Base-by-base conservation (phyloP, 2,113 vertebrate genomes). In the Brachyhypopomus occidentalis region DNA sequence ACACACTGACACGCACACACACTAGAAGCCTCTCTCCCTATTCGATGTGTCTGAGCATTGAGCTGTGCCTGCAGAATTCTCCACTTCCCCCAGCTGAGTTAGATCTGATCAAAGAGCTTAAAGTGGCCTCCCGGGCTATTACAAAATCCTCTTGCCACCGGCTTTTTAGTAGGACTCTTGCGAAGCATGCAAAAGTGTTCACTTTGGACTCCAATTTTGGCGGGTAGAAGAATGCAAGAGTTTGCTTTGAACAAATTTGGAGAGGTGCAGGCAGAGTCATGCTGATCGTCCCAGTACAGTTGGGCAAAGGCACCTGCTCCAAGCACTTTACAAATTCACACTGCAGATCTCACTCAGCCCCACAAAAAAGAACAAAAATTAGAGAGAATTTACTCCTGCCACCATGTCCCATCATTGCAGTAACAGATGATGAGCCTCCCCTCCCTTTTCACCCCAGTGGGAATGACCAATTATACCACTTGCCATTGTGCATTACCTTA, bases 391-490 rank as follows among this genome's bases (percentile, higher is more conserved):
- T 69, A 78, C 23, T 78, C 19, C 66, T 41, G n/a, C 23, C 60
- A 16, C 67, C 25, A 2, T 16, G 20, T 5, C 5, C 22, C 1
- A 27, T 64, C 81, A 82, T 19, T 19, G 23, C 1, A 36, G 41
- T 70, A 80, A 83, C 22, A 23, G 75, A 78, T 67, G 59, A 73
- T 64, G 67, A 83, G n/a, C 63, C 72, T 80, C 60, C 73, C 78
- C 73, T 77, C 80, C 84, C 38, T 85, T 80, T 79, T 83, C 69
- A 80, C 81, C 73, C 70, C 52, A 77, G 81, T 67, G 34, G 73
- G 59, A 85, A 83, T 80, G 77, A 80, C 81, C 84, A 85, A 83
- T 83, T 82, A 83, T 85, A 73, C 72, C 48, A 80, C 62, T 83
- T 83, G 84, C 81, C 69, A 83, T 85, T 72, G 63, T 77, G 74